Evolutionary conservation across 2,888 invertebrate genomes (phyloP), one percentile per base, ranked within the genome.

Genomic region (Clivina fossor): DNA sequence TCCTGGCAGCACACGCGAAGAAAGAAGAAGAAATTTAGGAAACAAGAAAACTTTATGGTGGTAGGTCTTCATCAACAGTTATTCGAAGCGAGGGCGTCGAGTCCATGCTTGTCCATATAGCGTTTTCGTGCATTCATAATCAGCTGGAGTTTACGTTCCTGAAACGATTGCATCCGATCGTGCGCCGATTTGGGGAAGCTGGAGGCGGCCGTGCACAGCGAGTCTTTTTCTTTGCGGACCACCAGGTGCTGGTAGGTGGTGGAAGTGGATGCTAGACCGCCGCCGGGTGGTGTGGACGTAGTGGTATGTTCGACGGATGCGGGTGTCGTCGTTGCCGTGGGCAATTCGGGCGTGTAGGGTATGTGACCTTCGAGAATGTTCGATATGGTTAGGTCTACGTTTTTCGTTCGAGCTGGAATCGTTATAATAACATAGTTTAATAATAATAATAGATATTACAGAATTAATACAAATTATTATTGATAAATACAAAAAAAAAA

Each of bases 281-380:
- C 11, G 44, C 22, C 11, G 38, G 49, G 59, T 35, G 56, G 44
- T 30, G 61, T 61, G 40, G 64, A 35, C 13, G 57, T 46, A n/a
- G 59, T 48, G 16, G 32, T 35, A 15, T 19, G 43, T 40, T 41
- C 15, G n/a, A 56, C 8, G 5, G 16, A n/a, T n/a, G 59, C 43
- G 3, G 57, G 49, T 4, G 59, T 32, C 26, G 58, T 41, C 5
- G 60, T 47, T 26, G 60, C 66, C 68, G 79, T 79, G 4, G 82
- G 80, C 16, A 73, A 77, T 68, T 79, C 79, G 4, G 82, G 80
- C 16, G 73, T 77, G 71, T 83, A 87, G n/a, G 78, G 76, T 2
- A 86, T 82, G 56, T 81, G 77, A 32, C 89, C 89, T 68, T 90
- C 90, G 44, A 90, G 76, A 68, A 91, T 84, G 72, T 90, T 90